Percentiles rank a stretch among this genome's conserved stretches.
phyloP scores from a whole-genome alignment of 2,888 invertebrate genomes.

The Pteria penguin region DNA sequence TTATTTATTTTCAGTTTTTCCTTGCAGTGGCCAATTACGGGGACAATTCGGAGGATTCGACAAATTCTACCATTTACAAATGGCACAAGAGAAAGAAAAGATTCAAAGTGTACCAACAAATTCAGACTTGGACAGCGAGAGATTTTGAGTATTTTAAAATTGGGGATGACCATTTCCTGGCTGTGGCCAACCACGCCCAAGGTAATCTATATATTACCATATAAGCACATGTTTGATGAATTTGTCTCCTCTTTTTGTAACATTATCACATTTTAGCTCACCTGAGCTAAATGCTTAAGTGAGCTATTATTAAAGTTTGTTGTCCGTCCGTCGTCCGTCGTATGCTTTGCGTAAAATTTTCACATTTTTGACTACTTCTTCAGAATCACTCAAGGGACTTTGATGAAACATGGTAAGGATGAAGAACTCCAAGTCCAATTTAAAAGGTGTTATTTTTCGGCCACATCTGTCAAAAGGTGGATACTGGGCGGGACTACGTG shows the following conservation, averaged over 20 bases:
- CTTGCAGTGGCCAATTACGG: constrained; percentile 79
- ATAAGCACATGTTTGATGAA: no score
- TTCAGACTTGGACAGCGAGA: constrained; percentile 75
- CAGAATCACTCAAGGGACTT: no score
- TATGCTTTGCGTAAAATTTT: no score
- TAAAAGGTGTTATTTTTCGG: no score
- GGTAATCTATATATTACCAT: constrained; percentile 60
- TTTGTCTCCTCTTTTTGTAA: no score
- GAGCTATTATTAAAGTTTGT: neutral
- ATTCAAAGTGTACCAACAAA: constrained; percentile 71
- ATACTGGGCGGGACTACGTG: no score
- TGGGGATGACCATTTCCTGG: constrained; percentile 71
- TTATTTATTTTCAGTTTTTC: constrained; percentile 77
- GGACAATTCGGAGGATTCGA: constrained; percentile 52
- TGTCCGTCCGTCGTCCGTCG: no score
- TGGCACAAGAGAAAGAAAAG: constrained; percentile 72
- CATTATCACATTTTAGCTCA: no score
- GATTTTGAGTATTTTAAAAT: constrained; percentile 77
- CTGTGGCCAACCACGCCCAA: constrained; percentile 76
- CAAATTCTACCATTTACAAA: constrained; percentile 74
- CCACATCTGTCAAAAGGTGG: no score
- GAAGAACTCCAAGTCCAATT: no score
- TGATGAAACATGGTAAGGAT: no score
- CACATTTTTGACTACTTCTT: no score
- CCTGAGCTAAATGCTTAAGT: neutral